Evolutionary conservation across 2,888 invertebrate species (phyloP).

Genomic region (Dasypogon diadema): DNA sequence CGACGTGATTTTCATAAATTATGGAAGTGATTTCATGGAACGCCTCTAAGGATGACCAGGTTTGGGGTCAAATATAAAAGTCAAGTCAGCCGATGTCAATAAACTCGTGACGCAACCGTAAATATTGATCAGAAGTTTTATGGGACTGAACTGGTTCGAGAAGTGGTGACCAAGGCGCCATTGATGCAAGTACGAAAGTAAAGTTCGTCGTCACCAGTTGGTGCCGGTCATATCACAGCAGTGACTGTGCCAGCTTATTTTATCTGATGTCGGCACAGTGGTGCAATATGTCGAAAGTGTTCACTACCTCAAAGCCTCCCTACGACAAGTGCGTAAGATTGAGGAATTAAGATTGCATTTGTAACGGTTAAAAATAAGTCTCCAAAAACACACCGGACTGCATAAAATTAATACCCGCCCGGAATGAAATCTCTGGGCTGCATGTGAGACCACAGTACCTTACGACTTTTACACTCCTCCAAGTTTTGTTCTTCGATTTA

Average conservation of each 20-base stretch:
- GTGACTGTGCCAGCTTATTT: no score
- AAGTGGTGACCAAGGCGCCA: constrained; percentile 9
- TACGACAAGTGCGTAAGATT: constrained; percentile 5
- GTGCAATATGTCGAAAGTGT: no score
- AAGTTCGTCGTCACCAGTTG: not conserved
- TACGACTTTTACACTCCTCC: constrained; percentile 15
- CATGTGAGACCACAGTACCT: not conserved
- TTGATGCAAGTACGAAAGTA: constrained; percentile 6
- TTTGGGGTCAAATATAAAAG: constrained; percentile 26
- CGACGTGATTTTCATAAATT: constrained; percentile 11
- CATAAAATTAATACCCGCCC: not conserved
- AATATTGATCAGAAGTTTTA: not conserved
- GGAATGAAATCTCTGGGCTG: not conserved
- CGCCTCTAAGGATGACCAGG: not conserved
- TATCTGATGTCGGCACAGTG: no score
- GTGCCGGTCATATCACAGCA: no score
- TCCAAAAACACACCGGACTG: not conserved
- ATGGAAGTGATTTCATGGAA: constrained; percentile 1
- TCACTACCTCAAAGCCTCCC: not conserved
- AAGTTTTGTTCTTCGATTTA: not conserved
- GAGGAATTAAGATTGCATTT: not conserved
- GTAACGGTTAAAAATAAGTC: not conserved
- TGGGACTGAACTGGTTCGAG: not conserved
- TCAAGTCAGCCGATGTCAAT: not conserved
- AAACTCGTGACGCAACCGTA: not conserved